Conservation (phyloP, 2,113 vertebrate species). For the Lampris megalopsis region DNA sequence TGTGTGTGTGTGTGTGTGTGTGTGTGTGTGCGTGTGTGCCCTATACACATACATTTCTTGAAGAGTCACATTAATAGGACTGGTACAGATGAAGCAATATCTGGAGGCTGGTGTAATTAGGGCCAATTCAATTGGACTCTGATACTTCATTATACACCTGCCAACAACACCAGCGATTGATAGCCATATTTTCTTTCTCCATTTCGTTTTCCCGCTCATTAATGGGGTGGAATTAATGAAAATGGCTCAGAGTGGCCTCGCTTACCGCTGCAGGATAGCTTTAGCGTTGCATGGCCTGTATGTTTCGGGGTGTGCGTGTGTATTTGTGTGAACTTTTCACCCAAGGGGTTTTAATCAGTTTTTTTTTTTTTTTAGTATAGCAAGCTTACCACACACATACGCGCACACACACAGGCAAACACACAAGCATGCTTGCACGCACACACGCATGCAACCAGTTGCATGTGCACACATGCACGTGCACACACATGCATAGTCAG, state of each 20-base stretch:
- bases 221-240: constrained; percentile 81
- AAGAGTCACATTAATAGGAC: constrained; percentile 66
- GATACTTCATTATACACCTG: constrained; percentile 84
- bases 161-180: constrained; percentile 80
- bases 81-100: constrained; percentile 80
- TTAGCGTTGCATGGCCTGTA: constrained; percentile 41
- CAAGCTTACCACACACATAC: constrained; percentile 22
- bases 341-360: constrained; percentile 30
- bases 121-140: constrained; percentile 81
- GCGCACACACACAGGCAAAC: constrained; percentile 25
- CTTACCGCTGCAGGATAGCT: constrained; percentile 47
- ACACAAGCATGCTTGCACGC: constrained; percentile 17
- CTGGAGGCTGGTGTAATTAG: constrained; percentile 83
- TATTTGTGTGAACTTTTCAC: constrained; percentile 56
- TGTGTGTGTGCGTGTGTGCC: constrained; percentile 47
- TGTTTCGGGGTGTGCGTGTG: constrained; percentile 12
- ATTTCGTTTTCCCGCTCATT: constrained; percentile 77
- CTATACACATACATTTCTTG: constrained; percentile 24
- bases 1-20: constrained; percentile 30
- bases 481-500: neutral
- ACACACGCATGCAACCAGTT: neutral
- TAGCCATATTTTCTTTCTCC: constrained; percentile 79
- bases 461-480: constrained; percentile 13
- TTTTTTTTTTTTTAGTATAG: constrained; percentile 6
- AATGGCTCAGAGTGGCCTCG: constrained; percentile 62